Base-by-base conservation (phyloP, 1,140 invertebrate species). In the Solenopsis invicta region DNA sequence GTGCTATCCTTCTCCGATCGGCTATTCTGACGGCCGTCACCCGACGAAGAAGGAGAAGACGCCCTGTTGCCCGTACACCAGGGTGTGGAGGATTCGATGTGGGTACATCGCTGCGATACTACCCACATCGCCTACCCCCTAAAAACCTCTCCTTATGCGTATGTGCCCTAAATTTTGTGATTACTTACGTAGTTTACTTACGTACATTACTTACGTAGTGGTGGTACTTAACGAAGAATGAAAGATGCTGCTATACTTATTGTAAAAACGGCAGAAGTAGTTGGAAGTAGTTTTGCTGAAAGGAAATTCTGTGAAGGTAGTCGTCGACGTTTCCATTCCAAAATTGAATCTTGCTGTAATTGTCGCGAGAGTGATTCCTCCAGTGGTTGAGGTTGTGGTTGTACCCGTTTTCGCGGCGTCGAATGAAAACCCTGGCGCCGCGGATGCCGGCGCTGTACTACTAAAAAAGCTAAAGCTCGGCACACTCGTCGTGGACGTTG, bases 151-250 rank as follows among this genome's bases (percentile, higher is more conserved):
- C n/a, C n/a, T n/a, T n/a, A n/a, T n/a, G n/a, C n/a, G n/a, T n/a
- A n/a, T n/a, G n/a, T n/a, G n/a, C n/a, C n/a, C n/a, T 24, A 13
- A 16, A 61, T 45, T 76, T 24, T 18, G 16, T 56, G 4, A 76
- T 76, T 52, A 34, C n/a, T n/a, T n/a, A n/a, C n/a, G n/a, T n/a
- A n/a, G n/a, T n/a, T n/a, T n/a, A n/a, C n/a, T n/a, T n/a, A n/a
- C n/a, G n/a, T n/a, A 34, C 21, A 62, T 64, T 76, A 93, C 94
- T 94, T 93, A 96, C 96, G 95, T 96, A 1, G 96, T 96, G 37
- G 94, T 87, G 0, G 95, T 90, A 37, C 92, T 93, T 13, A 95
- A 90, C 24, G 94, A 62, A 96, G 91, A 18, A 96, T 93, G 4
- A 94, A 90, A 81, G 94, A 94, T 45, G 93, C 93, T 13, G 95